Evolutionary conservation across 92 coral and sea anemone genomes (phyloP), one percentile per base, ranked within the genome.

Genomic region (Zoanthus solanderi): DNA sequence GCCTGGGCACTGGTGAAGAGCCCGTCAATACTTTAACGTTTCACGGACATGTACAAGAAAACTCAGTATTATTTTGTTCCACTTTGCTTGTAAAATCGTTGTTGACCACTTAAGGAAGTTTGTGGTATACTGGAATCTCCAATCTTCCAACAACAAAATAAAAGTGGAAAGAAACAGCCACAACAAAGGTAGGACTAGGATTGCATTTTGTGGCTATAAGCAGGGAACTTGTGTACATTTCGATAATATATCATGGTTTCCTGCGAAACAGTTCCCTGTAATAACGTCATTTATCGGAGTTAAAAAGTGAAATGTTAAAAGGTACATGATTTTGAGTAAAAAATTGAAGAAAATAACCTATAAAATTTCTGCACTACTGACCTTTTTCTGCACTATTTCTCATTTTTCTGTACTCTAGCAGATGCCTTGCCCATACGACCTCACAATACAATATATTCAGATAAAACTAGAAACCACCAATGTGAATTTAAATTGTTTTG

Each of bases 161-260:
- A 65, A 65, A 7, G 17, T 6, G 71, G 18, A 65, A 65, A 65
- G 18, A 65, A 65, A 23, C 71, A 65, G 71, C n/a, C 71, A 23
- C 71, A 65, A 65, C 18, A 65, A 65, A 65, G 71, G 29, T 65
- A 65, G 71, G 71, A 23, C 71, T 65, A 65, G 71, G 71, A 23
- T 23, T 37, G 71, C 71, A 65, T 65, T 65, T 65, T 65, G n/a
- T 65, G 71, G 71, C 71, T 10, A 16, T 0, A 65, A 65, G 71
- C 17, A 9, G 9, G 71, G 71, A 65, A 65, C 71, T 65, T 16
- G 71, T 65, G 71, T 65, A 23, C n/a, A 65, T 65, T 16, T 65
- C 31, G 71, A 65, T 65, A 65, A 65, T 65, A 37, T 37, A 37
- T 37, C 2, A 65, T 65, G 71, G n/a, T 23, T 65, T 65, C 58